phyloP scores from a whole-genome alignment of 2,888 invertebrate genomes.

The Candidula unifasciata region DNA sequence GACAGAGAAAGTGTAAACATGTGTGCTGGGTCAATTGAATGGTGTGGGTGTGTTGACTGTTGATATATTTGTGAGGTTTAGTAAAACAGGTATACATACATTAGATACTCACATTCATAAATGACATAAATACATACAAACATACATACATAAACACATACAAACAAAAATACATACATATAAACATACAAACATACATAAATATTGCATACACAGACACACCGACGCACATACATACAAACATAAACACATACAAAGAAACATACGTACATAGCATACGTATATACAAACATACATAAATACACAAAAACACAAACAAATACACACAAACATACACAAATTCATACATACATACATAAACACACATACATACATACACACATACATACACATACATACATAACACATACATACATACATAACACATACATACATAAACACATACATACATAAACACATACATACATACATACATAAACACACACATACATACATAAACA shows the following conservation, averaged over 20 bases:
- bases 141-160: neutral
- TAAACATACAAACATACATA: neutral
- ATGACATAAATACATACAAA: neutral
- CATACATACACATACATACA: slow-evolving; percentile 7
- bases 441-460: neutral
- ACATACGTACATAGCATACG: neutral
- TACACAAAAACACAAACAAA: too few species aligned
- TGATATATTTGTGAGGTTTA: too few species aligned
- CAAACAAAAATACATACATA: neutral
- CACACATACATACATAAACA: neutral
- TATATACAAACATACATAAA: neutral
- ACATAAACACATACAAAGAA: neutral
- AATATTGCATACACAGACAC: neutral
- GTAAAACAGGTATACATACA: neutral
- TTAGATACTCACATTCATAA: neutral
- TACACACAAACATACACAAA: neutral
- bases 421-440: neutral
- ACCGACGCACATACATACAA: neutral
- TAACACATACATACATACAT: neutral
- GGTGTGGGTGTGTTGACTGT: too few species aligned
- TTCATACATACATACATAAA: neutral
- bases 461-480: neutral
- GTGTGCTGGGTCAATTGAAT: too few species aligned
- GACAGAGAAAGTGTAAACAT: too few species aligned
- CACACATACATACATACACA: neutral